Conservation (phyloP, 2,888 invertebrate species). For the Netelia fuscicornis region DNA sequence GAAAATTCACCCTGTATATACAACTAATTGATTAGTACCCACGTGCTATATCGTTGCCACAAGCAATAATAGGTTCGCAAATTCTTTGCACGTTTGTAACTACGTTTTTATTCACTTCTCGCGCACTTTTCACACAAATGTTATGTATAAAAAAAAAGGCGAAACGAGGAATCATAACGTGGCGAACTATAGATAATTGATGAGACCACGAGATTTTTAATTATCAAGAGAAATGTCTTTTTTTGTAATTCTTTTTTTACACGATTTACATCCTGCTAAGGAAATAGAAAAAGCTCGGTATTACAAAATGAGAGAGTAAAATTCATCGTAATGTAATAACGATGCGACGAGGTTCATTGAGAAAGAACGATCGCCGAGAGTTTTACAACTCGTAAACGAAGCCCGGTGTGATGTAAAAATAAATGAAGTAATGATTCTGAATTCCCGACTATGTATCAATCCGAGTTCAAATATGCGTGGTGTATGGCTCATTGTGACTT, state of each 20-base stretch:
- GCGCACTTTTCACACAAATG: conserved; percentile 60
- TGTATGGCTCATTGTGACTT: background rate
- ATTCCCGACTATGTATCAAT: conserved; percentile 14
- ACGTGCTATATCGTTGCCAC: conserved; percentile 29
- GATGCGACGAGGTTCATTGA: conserved; percentile 4
- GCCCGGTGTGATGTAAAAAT: conserved; percentile 38
- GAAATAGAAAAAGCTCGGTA: background rate
- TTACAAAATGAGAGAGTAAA: background rate
- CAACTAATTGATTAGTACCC: no score
- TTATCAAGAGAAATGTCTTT: background rate
- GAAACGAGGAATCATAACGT: background rate
- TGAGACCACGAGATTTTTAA: conserved; percentile 1
- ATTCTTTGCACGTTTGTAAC: conserved; percentile 14
- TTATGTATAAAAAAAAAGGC: conserved; percentile 54
- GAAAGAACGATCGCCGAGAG: background rate
- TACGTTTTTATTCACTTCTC: conserved; percentile 50
- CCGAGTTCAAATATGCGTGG: background rate
- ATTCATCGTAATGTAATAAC: background rate
- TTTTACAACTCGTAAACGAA: conserved; percentile 28
- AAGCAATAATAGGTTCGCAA: conserved; percentile 55
- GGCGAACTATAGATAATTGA: conserved; percentile 38
- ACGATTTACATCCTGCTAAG: conserved; percentile 1
- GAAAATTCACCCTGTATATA: no score
- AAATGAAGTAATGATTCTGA: conserved; percentile 31
- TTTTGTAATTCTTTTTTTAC: background rate